Base-by-base conservation (phyloP, 2,888 invertebrate species). In the Tortrix viridana region DNA sequence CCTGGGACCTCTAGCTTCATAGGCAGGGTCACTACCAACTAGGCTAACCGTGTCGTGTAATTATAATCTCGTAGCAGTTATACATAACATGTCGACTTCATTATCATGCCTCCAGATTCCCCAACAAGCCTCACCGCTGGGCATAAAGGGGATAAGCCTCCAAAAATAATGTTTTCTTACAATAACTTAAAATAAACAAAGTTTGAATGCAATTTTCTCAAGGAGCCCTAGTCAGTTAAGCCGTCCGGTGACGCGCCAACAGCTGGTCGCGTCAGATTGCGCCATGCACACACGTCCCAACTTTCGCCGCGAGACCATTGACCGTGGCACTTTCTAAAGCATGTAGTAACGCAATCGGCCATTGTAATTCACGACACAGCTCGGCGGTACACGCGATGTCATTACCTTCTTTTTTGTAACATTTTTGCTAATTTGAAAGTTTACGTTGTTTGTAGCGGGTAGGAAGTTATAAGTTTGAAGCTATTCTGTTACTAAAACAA, bases 241-340 rank as follows among this genome's bases (percentile, higher is more conserved):
- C 16, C 19, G 5, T 5, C 20, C n/a, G 20, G 20, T 47, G 47
- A 47, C 47, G 47, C 47, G 47, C 22, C 14, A 53, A 53, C 53
- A 63, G 63, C 63, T 58, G 63, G 57, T 56, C 55, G 64, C 64
- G 26, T 50, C 56, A 60, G 54, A 65, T 60, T 59, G 59, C 61
- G 54, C 22, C 79, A 82, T 84, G 82, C 83, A 80, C 80, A 82
- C 84, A 82, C 82, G 71, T 68, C 67, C 70, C 77, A 86, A 90
- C 89, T 91, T 91, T 92, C 91, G 87, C 91, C 79, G 70, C 80
- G 80, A 76, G 91, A 86, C 88, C 88, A 81, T 84, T 88, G 91
- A 89, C 91, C 91, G 91, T 90, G 89, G 85, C 74, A 85, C 92
- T 92, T 92, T 92, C 92, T 90, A 90, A 89, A 88, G 74, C 84